Conservation (phyloP, 2,888 invertebrate species). For the Nowickia ferox region DNA sequence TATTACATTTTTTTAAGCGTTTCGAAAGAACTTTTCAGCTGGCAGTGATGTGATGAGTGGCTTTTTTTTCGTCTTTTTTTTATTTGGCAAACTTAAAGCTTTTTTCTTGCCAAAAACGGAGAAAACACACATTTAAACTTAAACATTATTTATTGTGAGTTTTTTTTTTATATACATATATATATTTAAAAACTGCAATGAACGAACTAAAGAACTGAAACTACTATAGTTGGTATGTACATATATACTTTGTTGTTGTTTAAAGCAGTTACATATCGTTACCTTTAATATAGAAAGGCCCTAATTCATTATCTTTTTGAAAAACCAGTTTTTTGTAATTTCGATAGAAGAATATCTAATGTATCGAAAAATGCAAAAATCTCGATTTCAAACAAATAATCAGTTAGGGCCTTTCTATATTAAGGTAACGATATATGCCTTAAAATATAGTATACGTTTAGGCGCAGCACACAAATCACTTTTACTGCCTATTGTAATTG, state of each 20-base stretch:
- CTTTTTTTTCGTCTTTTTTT: neutral
- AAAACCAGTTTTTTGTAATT: too few relatives aligned
- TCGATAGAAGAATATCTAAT: too few relatives aligned
- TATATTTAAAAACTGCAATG: neutral
- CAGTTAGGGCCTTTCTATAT: too few relatives aligned
- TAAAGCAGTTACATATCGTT: neutral
- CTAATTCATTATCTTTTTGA: too few relatives aligned
- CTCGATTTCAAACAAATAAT: too few relatives aligned
- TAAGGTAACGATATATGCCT: too few relatives aligned
- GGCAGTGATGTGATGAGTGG: neutral
- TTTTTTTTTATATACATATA: neutral
- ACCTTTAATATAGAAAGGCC: too few relatives aligned
- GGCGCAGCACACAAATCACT: conserved; percentile 70
- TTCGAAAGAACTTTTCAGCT: conserved; percentile 1
- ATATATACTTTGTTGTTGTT: neutral
- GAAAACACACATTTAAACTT: neutral
- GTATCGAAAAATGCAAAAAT: too few relatives aligned
- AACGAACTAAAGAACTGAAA: neutral
- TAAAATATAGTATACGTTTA: conserved; percentile 65
- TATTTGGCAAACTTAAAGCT: conserved; percentile 34
- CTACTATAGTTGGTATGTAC: neutral
- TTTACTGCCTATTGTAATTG: conserved; percentile 49
- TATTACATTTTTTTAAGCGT: neutral
- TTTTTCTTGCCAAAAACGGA: conserved; percentile 22
- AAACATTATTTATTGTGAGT: conserved; percentile 20